These are phyloP conservation scores for Nipponacmea schrenckii DNA, from an alignment of 2,888 invertebrate genomes.

Conservation along the genomic window DNA sequence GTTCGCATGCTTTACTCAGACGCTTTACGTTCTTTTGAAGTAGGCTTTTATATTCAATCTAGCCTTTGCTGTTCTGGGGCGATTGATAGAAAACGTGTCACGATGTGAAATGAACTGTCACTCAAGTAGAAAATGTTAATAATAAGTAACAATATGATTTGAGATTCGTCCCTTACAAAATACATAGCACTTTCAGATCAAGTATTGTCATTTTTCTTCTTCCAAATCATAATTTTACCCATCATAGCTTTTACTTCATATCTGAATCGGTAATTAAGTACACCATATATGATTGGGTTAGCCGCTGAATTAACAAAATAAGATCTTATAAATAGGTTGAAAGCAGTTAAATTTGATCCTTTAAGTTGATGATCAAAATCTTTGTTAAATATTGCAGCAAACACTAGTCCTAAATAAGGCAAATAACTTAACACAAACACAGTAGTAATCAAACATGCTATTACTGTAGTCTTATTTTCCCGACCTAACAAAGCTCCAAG, in stretches of 20 bases:
- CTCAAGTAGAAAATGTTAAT: too few relatives aligned
- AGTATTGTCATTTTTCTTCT: too few relatives aligned
- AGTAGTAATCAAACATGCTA: conserved; percentile 39
- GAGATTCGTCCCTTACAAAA: too few relatives aligned
- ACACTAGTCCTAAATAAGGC: conserved; percentile 38
- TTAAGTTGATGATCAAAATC: conserved; percentile 29
- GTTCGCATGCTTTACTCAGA: too few relatives aligned
- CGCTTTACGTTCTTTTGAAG: too few relatives aligned
- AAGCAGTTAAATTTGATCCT: conserved; percentile 29
- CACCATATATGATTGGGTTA: conserved; percentile 45
- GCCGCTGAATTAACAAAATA: conserved; percentile 44
- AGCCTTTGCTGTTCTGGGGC: too few relatives aligned
- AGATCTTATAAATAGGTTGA: conserved; percentile 44
- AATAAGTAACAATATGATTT: too few relatives aligned
- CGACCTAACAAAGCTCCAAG: not conserved
- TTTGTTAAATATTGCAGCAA: conserved; percentile 32
- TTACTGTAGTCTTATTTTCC: conserved; percentile 22
- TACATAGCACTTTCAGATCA: too few relatives aligned
- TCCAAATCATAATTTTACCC: not conserved
- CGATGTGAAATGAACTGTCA: too few relatives aligned
- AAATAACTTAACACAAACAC: conserved; percentile 42
- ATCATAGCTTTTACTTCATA: not conserved
- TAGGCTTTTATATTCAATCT: too few relatives aligned
- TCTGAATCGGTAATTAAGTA: conserved; percentile 40
- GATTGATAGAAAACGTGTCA: too few relatives aligned